phyloP scores from a whole-genome alignment of 2,797 vertebrate species.

The Clarias laeviceps region DNA sequence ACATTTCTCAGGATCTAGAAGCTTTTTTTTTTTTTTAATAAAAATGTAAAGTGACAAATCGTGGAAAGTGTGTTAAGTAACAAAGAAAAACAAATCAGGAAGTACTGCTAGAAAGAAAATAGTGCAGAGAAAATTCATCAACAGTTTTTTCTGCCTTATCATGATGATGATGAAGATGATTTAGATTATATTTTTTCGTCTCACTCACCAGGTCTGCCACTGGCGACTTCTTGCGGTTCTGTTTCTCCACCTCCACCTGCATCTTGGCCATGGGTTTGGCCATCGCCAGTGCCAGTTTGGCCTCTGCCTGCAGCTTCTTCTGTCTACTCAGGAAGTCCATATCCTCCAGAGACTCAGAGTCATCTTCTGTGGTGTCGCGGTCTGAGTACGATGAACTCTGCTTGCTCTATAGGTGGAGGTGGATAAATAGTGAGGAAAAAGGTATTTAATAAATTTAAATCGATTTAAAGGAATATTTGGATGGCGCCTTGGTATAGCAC shows the following conservation, averaged over 20 bases:
- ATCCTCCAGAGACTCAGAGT: slow-evolving; percentile 95
- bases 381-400: slow-evolving; percentile 98
- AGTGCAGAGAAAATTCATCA: not conserved
- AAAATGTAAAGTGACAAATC: no score
- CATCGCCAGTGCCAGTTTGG: slow-evolving; percentile 96
- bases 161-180: not conserved
- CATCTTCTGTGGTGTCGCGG: slow-evolving; percentile 95
- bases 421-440: not conserved
- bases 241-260: slow-evolving; percentile 98
- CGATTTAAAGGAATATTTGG: not conserved
- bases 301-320: slow-evolving; percentile 96
- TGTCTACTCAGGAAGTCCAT: slow-evolving; percentile 97
- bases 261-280: slow-evolving; percentile 99
- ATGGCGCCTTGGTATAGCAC: not conserved
- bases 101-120: not conserved
- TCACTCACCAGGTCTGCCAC: slow-evolving; percentile 93
- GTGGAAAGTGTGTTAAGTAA: no score
- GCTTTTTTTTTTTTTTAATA: no score
- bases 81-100: not conserved
- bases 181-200: not conserved
- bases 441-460: not conserved
- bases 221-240: slow-evolving; percentile 97
- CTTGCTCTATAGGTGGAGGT: slow-evolving; percentile 83
- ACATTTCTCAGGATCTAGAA: no score
- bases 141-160: not conserved